Conservation (phyloP, 2,888 invertebrate genomes). For the Sminthurides aquaticus region DNA sequence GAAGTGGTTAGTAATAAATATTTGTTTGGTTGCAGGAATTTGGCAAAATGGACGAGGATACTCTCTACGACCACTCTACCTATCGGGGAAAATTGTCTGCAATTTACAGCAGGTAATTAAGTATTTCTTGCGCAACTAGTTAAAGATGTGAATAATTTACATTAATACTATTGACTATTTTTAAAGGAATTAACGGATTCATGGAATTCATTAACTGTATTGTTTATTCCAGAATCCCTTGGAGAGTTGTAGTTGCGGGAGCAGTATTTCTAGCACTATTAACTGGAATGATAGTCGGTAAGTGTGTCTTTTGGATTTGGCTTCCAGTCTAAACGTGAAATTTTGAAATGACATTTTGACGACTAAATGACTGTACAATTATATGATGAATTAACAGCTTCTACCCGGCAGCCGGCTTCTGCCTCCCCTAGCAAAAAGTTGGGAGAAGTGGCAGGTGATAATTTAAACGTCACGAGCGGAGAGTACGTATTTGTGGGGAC, state of each 20-base stretch:
- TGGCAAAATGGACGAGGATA: conserved; percentile 5
- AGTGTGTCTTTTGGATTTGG: neutral
- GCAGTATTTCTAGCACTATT: neutral
- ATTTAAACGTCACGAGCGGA: too few species aligned
- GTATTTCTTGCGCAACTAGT: too few species aligned
- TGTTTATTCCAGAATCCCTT: neutral
- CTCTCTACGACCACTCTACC: conserved; percentile 15
- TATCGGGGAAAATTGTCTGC: conserved; percentile 1
- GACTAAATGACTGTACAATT: neutral
- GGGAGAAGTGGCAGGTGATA: too few species aligned
- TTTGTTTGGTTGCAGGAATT: too few species aligned
- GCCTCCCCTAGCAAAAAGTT: too few species aligned
- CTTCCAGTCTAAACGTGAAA: neutral
- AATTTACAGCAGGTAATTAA: conserved; percentile 8
- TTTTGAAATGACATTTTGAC: neutral
- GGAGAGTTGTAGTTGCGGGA: conserved; percentile 1
- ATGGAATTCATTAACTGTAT: neutral
- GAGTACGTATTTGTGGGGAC: neutral
- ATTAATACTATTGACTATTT: neutral
- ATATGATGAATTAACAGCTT: too few species aligned
- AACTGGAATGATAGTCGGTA: neutral
- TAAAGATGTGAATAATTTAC: too few species aligned
- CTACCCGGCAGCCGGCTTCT: too few species aligned
- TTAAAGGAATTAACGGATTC: neutral
- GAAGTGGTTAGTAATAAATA: too few species aligned